A percentile compares a stretch with the other conserved stretches of the same genome.
These are phyloP conservation scores for Aphrophora alni DNA, from an alignment of 2,888 invertebrate genomes.

Conservation along the genomic window DNA sequence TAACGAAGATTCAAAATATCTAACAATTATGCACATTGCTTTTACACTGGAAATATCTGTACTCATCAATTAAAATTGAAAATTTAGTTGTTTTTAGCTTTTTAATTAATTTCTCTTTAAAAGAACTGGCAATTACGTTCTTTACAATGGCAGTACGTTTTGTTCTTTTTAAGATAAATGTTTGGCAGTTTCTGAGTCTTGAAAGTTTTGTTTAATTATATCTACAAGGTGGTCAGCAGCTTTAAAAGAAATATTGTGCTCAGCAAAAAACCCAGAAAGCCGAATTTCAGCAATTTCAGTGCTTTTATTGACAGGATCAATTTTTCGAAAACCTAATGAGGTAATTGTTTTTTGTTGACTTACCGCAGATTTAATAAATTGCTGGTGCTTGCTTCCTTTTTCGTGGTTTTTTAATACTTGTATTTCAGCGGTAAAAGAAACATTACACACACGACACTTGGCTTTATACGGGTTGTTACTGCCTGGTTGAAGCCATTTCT, in stretches of 20 bases:
- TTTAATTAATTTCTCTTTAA: not conserved
- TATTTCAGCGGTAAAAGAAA: too few relatives aligned
- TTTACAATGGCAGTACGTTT: not conserved
- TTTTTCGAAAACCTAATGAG: too few relatives aligned
- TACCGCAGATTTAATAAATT: too few relatives aligned
- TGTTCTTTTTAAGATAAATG: not conserved
- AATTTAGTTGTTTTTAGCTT: not conserved
- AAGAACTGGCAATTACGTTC: not conserved
- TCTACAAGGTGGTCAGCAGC: not conserved
- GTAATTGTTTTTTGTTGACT: too few relatives aligned
- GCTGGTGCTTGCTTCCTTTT: too few relatives aligned
- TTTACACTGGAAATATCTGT: too few relatives aligned
- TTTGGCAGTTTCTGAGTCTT: constrained; percentile 1
- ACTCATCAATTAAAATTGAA: too few relatives aligned
- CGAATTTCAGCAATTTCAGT: not conserved
- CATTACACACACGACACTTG: too few relatives aligned
- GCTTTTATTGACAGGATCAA: not conserved
- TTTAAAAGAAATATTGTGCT: constrained; percentile 2
- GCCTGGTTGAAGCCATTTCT: not conserved
- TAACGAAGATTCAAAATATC: too few relatives aligned
- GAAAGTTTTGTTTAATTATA: not conserved
- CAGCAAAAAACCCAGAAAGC: not conserved
- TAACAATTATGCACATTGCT: too few relatives aligned
- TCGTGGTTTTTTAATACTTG: too few relatives aligned
- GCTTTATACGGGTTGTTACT: not conserved